Base-by-base conservation (phyloP, 2,797 vertebrate species). In the Okamejei kenojei region DNA sequence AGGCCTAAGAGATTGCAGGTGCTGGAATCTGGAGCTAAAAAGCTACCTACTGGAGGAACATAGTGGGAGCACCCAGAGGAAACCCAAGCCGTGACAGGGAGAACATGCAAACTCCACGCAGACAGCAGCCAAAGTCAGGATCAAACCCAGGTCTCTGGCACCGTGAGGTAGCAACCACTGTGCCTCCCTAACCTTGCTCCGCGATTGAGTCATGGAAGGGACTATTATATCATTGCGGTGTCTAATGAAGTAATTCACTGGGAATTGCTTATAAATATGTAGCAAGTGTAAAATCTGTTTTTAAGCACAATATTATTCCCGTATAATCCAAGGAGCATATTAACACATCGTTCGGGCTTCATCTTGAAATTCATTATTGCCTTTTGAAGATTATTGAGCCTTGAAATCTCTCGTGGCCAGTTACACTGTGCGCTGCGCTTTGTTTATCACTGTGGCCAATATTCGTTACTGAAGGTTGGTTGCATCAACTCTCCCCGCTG, bases 241-340 rank as follows among this genome's bases (percentile, higher is more conserved):
- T 80, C 32, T 8, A 38, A 78, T 78, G 32, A 32, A 78, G 35
- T 38, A 19, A 80, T 7, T 65, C 29, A 68, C 65, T 8, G 11
- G 4, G 21, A n/a, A 19, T n/a, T 71, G 21, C 7, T 61, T 21
- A 35, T 8, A 71, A 32, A 32, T 90, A n/a, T 71, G 63, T 13
- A 35, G n/a, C 63, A 90, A 68, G n/a, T 90, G 86, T 19, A 35
- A 90, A 68, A n/a, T 71, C 86, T 90, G 17, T 26, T 90, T 65
- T 3, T 17, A 38, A 65, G 10, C 32, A 35, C n/a, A 32, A 90
- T 73, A 73, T 65, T 86, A 32, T 11, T 13, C 63, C 29, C 61
- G 63, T 19, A 86, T 65, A 65, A 86, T 32, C 58, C 19, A 1
- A 19, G 61, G 58, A 13, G 0, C 29, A n/a, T 17, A 65, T 32